Evolutionary conservation across 2,113 vertebrate genomes (phyloP).

Genomic region (Oryzias woworae): DNA sequence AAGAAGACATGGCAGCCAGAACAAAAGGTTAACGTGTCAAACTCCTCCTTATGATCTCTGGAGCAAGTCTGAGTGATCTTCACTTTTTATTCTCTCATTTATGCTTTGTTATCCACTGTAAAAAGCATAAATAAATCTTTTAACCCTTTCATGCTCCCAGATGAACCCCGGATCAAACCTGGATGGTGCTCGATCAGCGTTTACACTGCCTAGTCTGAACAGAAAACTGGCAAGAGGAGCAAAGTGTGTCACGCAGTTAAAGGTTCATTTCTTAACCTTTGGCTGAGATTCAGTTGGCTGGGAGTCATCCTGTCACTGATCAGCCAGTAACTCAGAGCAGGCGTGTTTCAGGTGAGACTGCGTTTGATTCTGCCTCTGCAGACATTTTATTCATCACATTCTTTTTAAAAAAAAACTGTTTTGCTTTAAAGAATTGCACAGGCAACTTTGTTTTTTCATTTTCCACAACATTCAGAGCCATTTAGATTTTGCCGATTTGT

Average conservation of each 20-base stretch:
- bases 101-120: not conserved
- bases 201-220: constrained; percentile 12
- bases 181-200: not conserved
- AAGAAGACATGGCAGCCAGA: no score
- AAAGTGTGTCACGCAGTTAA: not conserved
- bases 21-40: not conserved
- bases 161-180: constrained; percentile 12
- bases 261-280: constrained; percentile 4
- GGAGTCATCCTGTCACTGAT: not conserved
- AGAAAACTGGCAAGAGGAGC: constrained; percentile 22
- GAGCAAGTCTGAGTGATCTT: not conserved
- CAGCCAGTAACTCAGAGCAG: not conserved
- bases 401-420: no score
- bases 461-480: no score
- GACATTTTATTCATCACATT: no score
- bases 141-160: not conserved
- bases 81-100: constrained; percentile 4
- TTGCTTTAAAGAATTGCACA: no score
- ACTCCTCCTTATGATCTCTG: constrained; percentile 4
- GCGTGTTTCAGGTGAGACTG: no score
- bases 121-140: not conserved
- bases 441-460: no score
- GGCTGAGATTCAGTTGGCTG: constrained; percentile 7
- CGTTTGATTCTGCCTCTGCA: no score
- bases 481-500: no score